Conservation (phyloP, 2,113 vertebrate species). For the Galeopterus variegatus region DNA sequence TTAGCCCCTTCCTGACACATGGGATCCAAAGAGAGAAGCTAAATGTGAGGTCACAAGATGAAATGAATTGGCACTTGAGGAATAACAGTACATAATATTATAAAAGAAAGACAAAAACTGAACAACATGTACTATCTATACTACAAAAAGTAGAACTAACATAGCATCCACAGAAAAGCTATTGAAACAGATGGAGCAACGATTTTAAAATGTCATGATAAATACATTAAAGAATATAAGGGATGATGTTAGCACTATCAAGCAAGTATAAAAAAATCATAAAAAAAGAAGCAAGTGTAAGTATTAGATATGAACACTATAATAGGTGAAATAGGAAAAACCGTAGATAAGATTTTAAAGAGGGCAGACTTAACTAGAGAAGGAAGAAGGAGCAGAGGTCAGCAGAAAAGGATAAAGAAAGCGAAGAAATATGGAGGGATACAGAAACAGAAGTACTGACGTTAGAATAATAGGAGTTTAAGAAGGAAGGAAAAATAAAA, state of each 20-base stretch:
- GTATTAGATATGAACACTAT: background rate
- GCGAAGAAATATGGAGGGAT: background rate
- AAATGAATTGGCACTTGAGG: background rate
- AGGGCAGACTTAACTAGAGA: background rate
- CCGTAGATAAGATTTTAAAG: background rate
- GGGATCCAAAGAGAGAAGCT: background rate
- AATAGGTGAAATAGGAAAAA: background rate
- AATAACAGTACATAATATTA: background rate
- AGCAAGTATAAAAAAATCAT: background rate
- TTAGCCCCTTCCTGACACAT: background rate
- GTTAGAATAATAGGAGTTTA: background rate
- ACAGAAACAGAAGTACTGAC: no score
- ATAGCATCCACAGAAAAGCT: background rate
- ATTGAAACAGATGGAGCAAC: background rate
- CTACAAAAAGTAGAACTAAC: background rate
- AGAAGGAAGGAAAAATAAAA: constrained; percentile 18
- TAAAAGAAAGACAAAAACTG: background rate
- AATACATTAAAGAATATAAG: background rate
- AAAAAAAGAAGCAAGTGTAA: background rate
- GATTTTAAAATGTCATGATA: background rate
- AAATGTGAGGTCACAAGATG: background rate
- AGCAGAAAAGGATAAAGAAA: background rate
- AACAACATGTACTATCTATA: background rate
- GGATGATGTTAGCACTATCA: background rate
- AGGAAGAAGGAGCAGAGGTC: background rate